Evolutionary conservation across 2,797 vertebrate species (phyloP), one percentile per base, ranked within the genome.

Genomic region (Scomberomorus guttatus): DNA sequence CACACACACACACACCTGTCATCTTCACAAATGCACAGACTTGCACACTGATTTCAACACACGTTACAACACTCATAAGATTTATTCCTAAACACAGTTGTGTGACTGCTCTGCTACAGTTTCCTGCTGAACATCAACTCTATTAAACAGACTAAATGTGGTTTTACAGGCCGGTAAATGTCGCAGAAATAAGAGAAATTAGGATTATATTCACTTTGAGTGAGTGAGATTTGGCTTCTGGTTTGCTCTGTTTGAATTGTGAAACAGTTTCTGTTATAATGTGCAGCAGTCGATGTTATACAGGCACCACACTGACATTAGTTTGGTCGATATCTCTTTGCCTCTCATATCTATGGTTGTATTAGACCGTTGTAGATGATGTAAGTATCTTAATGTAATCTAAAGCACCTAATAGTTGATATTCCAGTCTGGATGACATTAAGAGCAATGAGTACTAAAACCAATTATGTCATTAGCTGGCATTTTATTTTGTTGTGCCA

Each of bases 41-140:
- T 37, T 14, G 3, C 39, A 42, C 13, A 42, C 39, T 42, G 13
- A 42, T 13, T 74, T 80, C 75, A 55, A 46, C 65, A 77, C 46
- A 8, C 55, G 8, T 80, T 78, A 42, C 73, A 18, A 57, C 68
- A 78, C 66, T 46, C 9, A 0, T 75, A 57, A 80, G 72, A 71
- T 14, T 42, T 42, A 42, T 1, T 42, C 39, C 39, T 42, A 42
- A 42, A 42, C 39, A 42, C 39, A 42, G 13, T 42, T 42, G 13
- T 14, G 14, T 14, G 13, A 14, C 39, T 42, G 39, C 39, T 56
- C 25, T 56, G 55, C 54, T 17, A 4, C 56, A 58, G 57, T 59
- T 22, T 37, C 57, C 18, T 3, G 3, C 52, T 15, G 22, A 20
- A 10, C 29, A 34, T 34, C 14, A 6, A 6, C 32, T 37, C 20